Evolutionary conservation across 2,888 invertebrate genomes (phyloP).

Genomic region (Phengaris arion): DNA sequence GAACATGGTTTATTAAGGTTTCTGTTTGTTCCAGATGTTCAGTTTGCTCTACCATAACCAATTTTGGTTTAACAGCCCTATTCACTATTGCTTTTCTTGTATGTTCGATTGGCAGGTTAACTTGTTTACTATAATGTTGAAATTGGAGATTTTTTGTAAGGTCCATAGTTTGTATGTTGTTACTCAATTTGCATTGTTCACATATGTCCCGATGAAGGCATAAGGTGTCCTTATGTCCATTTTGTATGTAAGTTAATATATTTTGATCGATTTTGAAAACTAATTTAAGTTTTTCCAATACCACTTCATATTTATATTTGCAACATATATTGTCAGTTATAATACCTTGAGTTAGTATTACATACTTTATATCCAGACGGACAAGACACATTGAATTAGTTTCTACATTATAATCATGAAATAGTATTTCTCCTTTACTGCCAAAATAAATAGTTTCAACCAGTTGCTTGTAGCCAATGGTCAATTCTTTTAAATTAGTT

Average conservation of each 20-base stretch:
- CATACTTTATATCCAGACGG: background rate
- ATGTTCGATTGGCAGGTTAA: background rate
- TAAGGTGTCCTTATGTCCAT: background rate
- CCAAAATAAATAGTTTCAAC: background rate
- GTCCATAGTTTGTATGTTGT: background rate
- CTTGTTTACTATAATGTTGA: background rate
- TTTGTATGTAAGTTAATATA: constrained; percentile 2
- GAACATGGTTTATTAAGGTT: background rate
- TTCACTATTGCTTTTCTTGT: too few relatives aligned
- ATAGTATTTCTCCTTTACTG: constrained; percentile 14
- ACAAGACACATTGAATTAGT: background rate
- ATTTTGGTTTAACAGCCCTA: too few relatives aligned
- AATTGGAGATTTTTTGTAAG: background rate
- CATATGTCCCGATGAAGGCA: background rate
- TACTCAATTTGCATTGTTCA: background rate
- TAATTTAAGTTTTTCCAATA: background rate
- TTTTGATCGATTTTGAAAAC: background rate
- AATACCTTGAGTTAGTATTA: background rate
- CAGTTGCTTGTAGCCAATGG: background rate
- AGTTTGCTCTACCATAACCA: too few relatives aligned
- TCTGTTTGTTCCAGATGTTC: background rate
- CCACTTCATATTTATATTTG: background rate
- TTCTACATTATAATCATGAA: background rate
- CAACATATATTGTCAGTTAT: background rate
- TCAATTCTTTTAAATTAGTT: background rate